Evolutionary conservation across 1,140 invertebrate genomes (phyloP).

Genomic region (Akabosia matsudoensis): DNA sequence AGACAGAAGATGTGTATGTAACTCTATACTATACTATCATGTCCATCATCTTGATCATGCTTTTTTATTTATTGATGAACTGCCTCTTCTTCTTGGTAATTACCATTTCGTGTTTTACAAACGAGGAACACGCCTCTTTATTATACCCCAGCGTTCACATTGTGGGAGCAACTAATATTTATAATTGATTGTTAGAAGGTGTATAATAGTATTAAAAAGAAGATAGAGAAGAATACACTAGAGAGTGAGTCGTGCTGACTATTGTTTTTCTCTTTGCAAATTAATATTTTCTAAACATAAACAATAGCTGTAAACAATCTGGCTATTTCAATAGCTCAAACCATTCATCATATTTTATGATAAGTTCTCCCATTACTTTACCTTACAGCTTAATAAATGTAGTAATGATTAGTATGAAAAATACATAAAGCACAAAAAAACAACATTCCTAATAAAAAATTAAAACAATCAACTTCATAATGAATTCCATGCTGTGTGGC

Average conservation of each 20-base stretch:
- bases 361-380: too few relatives aligned
- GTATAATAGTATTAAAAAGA: not conserved
- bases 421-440: too few relatives aligned
- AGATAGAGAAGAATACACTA: not conserved
- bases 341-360: not conserved
- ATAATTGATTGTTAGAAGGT: not conserved
- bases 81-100: slow-evolving; percentile 5
- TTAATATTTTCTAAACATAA: not conserved
- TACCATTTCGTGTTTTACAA: slow-evolving; percentile 17
- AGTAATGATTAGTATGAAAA: too few relatives aligned
- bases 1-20: too few relatives aligned
- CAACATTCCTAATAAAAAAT: not conserved
- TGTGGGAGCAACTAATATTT: not conserved
- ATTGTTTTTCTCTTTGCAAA: not conserved
- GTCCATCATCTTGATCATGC: not conserved
- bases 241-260: not conserved
- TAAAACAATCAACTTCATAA: not conserved
- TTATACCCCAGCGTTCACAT: not conserved
- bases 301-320: not conserved
- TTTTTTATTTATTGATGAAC: not conserved
- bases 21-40: too few relatives aligned
- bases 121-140: slow-evolving; percentile 16
- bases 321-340: too few relatives aligned
- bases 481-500: not conserved
- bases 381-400: too few relatives aligned